Base-by-base conservation (phyloP, 2,888 invertebrate genomes). In the Mesoligia furuncula region DNA sequence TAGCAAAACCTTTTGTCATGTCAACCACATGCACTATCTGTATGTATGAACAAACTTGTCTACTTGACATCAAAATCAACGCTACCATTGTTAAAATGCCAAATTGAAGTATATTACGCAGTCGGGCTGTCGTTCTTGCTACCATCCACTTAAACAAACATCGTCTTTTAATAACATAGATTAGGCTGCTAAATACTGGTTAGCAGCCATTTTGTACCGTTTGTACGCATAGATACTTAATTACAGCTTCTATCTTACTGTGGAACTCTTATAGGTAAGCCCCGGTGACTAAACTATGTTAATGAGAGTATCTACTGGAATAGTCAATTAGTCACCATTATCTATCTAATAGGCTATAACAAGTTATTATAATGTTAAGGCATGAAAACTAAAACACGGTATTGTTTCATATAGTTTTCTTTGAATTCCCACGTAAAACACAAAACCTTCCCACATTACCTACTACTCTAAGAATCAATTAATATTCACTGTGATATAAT, bases 241-340 rank as follows among this genome's bases (percentile, higher is more conserved):
- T 67, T 68, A 42, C 24, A 79, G 67, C 48, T 62, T 39, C 2
- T 27, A 39, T 62, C 17, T 62, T 36, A 54, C 36, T 20, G 27
- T 8, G 24, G 27, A n/a, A 39, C 67, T 57, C n/a, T 84, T 84
- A 42, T 57, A n/a, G n/a, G n/a, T n/a, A 51, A 59, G 15, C 27
- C 20, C 11, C 64, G 54, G 45, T 84, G 62, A 85, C 57, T 80
- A 57, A 80, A 42, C 48, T 54, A 64, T 57, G 20, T 15, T 42
- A 72, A 67, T 67, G 8, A 66, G 20, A 71, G 9, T 45, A 65
- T 2, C 62, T 36, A 51, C 59, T 66, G 31, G 83, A 77, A 65
- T 54, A 80, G 2, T 48, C 45, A 59, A 72, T 85, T 73, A 80
- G 74, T 81, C 81, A 80, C 66, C 54, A 5, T 68, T 81, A 45